Evolutionary conservation across 37 sponge, comb jelly and placozoan genomes (phyloP), one percentile per base, ranked within the genome.

Genomic region (Theonella swinhoei): DNA sequence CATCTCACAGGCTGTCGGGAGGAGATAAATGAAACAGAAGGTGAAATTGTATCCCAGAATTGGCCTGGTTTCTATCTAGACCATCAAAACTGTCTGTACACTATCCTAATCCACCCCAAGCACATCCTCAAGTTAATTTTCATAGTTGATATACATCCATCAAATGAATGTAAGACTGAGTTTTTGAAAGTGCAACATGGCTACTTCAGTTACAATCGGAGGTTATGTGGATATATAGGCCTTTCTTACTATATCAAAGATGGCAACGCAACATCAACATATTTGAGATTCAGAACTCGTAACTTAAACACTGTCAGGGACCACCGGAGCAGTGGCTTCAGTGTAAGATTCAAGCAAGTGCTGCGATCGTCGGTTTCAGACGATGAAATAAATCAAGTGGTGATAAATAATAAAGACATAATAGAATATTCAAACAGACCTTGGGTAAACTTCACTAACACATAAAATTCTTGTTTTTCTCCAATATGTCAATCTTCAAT

Each of bases 11-110:
- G 39, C 1, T 91, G 91, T 31, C 42, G 42, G 3, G 40, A 4
- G n/a, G 25, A 23, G 1, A n/a, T 65, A 3, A 72, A 85, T 64
- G 22, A 22, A 4, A 26, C 37, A n/a, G 32, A 41, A 33, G 91
- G 83, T 19, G 30, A 25, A 35, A 63, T 91, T 24, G 5, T 24
- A n/a, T 78, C 91, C 20, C 65, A 59, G 5, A 75, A 74, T 25
- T 86, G 64, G 34, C 87, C 91, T 40, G 35, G 24, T 26, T 58
- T 68, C 23, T 91, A 91, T 64, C 58, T 24, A 25, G 34, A 64
- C 3, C 25, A 82, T 17, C 79, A 85, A 54, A 86, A 91, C 75
- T 91, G 91, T 68, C 25, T 58, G 2, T 91, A 86, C 86, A 72
- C 7, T 5, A 74, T 91, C 0, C 36, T 30, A 0, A 19, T 64